Base-by-base conservation (phyloP, 1,140 invertebrate species). In the Heliconius hermathena region DNA sequence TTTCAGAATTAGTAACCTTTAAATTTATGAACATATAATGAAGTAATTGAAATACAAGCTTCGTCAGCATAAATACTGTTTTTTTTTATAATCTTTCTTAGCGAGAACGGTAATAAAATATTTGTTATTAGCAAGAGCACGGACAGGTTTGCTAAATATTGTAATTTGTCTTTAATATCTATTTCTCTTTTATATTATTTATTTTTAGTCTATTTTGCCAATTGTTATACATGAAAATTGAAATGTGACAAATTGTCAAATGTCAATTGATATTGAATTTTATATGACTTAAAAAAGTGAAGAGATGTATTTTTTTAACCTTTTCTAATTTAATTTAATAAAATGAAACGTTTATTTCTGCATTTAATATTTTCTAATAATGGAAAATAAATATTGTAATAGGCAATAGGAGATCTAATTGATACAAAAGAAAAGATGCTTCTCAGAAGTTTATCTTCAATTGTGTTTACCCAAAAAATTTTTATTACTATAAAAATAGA, bases 371-470 rank as follows among this genome's bases (percentile, higher is more conserved):
- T 60, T 22, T 0, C n/a, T 22, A 60, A 18, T n/a, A 16, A 60
- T 60, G 54, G n/a, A n/a, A 60, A 60, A 60, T 60, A 60, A 60
- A 60, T 60, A 22, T 60, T 60, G 2, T 60, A 60, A 46, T 46
- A 66, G 26, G 3, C 26, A 66, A 22, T 60, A 60, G 22, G n/a
- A 60, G 57, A 60, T 11, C 22, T 29, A 66, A 66, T 26, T 22
- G 11, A 29, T 66, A 26, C 13, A 22, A 22, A 66, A 66, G 11
- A 66, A 22, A 66, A 29, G 0, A 66, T 66, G 60, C 22, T 66
- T 13, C 26, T 66, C 26, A 66, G 22, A 66, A 26, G 16, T 66
- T 29, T 66, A 26, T 29, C 60, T 66, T 66, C 60, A 66, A 66
- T 29, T 4, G 11, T 26, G 22, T 29, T 66, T 4, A 11, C 60